phyloP scores from a whole-genome alignment of 2,888 invertebrate species.

The Strigamia transsilvanica region DNA sequence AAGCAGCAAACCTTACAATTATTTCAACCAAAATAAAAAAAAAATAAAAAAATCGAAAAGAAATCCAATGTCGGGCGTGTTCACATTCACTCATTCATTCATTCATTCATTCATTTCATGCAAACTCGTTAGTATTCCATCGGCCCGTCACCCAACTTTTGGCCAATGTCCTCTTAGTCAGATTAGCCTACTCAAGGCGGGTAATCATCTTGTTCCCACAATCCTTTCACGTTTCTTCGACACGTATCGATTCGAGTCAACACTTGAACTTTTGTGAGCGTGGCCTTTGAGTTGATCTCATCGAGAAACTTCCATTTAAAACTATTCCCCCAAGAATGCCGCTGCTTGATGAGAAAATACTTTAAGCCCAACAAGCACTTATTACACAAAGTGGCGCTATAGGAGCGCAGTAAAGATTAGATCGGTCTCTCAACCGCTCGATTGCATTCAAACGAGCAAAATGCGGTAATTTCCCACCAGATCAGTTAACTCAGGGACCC shows the following conservation, averaged over 20 bases:
- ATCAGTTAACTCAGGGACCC: neutral
- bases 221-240: slow-evolving; percentile 14
- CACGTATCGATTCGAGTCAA: slow-evolving; percentile 20
- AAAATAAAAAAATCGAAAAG: no score
- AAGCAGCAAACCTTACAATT: neutral
- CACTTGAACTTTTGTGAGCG: slow-evolving; percentile 7
- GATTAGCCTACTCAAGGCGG: neutral
- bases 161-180: neutral
- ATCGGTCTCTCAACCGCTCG: slow-evolving; percentile 15
- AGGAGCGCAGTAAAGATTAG: slow-evolving; percentile 14
- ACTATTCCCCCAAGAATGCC: slow-evolving; percentile 15
- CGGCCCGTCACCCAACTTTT: neutral
- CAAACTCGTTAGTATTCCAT: neutral
- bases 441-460: slow-evolving; percentile 20
- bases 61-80: no score
- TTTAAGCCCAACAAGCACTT: slow-evolving; percentile 20
- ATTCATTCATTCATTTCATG: neutral
- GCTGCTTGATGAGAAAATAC: slow-evolving; percentile 20
- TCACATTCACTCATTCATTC: no score
- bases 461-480: slow-evolving; percentile 20
- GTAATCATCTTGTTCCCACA: slow-evolving; percentile 2
- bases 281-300: slow-evolving; percentile 20
- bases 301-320: slow-evolving; percentile 20
- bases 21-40: neutral
- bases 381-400: slow-evolving; percentile 14